These are phyloP conservation scores for Melikaiella ostensackeni DNA, from an alignment of 2,888 invertebrate genomes.

Conservation along the genomic window DNA sequence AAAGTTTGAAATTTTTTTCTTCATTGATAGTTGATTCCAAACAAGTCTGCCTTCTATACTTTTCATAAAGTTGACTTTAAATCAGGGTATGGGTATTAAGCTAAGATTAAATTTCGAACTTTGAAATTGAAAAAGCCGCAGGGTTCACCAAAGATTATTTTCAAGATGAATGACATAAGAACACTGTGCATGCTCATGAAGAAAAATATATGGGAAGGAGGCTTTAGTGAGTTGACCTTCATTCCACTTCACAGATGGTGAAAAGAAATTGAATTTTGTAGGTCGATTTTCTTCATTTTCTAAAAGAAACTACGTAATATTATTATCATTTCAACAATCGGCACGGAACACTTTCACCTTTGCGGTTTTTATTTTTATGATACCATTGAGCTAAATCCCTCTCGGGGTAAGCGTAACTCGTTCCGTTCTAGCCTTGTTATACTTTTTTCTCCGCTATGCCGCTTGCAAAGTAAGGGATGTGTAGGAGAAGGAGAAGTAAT, in stretches of 20 bases:
- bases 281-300: neutral
- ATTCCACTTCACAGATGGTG: neutral
- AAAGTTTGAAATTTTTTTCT: conserved; percentile 16
- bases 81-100: conserved; percentile 23
- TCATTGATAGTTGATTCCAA: conserved; percentile 20
- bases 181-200: neutral
- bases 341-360: too few species aligned
- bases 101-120: conserved; percentile 32
- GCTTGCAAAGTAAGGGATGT: too few species aligned
- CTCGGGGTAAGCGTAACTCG: too few species aligned
- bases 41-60: conserved; percentile 5
- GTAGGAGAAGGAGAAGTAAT: too few species aligned
- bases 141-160: conserved; percentile 9
- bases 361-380: too few species aligned
- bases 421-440: too few species aligned
- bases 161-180: neutral
- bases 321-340: too few species aligned
- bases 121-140: conserved; percentile 25
- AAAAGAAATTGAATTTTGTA: neutral
- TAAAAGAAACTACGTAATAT: too few species aligned
- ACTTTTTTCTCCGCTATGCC: too few species aligned
- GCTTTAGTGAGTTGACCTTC: neutral
- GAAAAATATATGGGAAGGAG: neutral
- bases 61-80: conserved; percentile 20
- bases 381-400: too few species aligned